Percentiles rank a stretch among this genome's conserved stretches.
phyloP scores from a whole-genome alignment of 2,113 vertebrate genomes.

The Psittacara wagleri region DNA sequence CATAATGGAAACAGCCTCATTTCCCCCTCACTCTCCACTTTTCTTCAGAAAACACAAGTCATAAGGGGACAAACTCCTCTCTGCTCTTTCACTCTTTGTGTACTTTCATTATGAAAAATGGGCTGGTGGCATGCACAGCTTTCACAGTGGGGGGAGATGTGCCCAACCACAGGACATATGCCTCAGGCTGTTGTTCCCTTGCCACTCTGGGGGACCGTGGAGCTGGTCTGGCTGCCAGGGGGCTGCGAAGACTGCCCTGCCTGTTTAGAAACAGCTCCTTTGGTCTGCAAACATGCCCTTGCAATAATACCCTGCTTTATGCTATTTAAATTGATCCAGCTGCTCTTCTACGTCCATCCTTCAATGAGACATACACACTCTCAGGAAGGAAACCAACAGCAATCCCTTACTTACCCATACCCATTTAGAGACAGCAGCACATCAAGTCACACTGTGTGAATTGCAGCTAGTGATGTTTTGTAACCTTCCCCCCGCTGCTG shows the following conservation, averaged over 20 bases:
- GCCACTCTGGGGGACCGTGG: rapidly evolving
- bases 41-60: not conserved
- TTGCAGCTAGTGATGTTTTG: not conserved
- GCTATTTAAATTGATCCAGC: not conserved
- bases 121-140: not conserved
- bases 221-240: not conserved
- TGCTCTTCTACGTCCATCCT: not conserved
- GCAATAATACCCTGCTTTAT: not conserved
- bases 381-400: not conserved
- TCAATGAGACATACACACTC: not conserved
- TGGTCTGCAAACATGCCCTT: not conserved
- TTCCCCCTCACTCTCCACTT: not conserved
- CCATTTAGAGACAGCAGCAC: not conserved
- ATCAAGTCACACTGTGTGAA: not conserved
- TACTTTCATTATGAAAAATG: not conserved
- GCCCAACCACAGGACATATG: not conserved
- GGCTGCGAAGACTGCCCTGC: not conserved
- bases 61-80: not conserved
- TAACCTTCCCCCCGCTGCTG: not conserved
- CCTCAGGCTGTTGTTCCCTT: not conserved
- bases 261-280: not conserved
- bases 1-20: not conserved
- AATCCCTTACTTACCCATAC: rapidly evolving
- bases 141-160: not conserved
- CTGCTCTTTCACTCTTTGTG: not conserved